Evolutionary conservation across 1,140 invertebrate genomes (phyloP), one percentile per base, ranked within the genome.

Genomic region (Drosophila leontia): DNA sequence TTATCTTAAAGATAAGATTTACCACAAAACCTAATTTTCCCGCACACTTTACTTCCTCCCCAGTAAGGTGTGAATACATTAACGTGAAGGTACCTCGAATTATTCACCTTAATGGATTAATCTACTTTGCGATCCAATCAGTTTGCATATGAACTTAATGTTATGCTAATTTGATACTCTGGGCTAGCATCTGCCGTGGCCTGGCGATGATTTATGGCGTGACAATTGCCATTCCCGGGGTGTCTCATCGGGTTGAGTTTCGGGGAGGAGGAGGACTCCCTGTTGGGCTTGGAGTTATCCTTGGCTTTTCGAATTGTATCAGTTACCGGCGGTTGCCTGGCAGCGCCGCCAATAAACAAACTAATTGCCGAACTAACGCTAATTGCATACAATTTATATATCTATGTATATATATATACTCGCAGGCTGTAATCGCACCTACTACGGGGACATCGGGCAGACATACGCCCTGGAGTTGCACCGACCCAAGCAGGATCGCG

Each of bases 361-460:
- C 70, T 85, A 84, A 85, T 80, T 84, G 77, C 63, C 59, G 39
- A 79, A 74, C 79, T 76, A 72, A 70, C 68, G 63, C 72, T 88
- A 88, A 87, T 87, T 87, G 84, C 84, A 37, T 88, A 78, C 61
- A 74, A 80, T 64, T 61, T 64, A 71, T 63, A 69, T 69, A 32
- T 56, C 9, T 50, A 61, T n/a, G n/a, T 68, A 60, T 35, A 37
- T 23, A 37, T 39, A 9, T 42, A 26, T 61, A 48, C 42, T 61
- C n/a, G 23, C 95, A 97, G 97, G 96, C 57, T 97, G 97, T 93
- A 97, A 98, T 93, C 95, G 95, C 91, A 98, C 97, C 6, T 98
- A 97, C 91, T 97, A 96, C 70, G 97, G 97, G 2, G 96, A 97
- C 82, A 95, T 97, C 41, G 96, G 96, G 6, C 95, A 95, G 80